Percentiles rank a stretch among this genome's conserved stretches.
These are phyloP conservation scores for Zygogramma bicolorata DNA, from an alignment of 2,888 invertebrate species.

Conservation along the genomic window DNA sequence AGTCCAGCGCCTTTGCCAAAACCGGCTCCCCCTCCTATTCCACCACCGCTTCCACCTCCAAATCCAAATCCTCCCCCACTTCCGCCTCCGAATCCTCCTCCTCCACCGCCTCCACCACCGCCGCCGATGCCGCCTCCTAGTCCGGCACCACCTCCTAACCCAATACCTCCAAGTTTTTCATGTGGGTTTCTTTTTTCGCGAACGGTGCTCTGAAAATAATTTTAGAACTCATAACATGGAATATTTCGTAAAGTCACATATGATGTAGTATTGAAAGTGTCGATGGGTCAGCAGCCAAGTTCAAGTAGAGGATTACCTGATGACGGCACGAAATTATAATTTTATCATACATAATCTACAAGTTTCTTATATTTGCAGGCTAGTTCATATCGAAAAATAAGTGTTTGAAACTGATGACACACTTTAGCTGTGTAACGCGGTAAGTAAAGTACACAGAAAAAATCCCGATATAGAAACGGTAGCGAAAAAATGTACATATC, in stretches of 20 bases:
- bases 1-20: not conserved
- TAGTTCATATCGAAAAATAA: too few species aligned
- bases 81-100: constrained; percentile 21
- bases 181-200: constrained; percentile 18
- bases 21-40: constrained; percentile 17
- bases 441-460: too few species aligned
- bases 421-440: too few species aligned
- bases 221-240: not conserved
- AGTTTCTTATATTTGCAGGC: too few species aligned
- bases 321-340: too few species aligned
- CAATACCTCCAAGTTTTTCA: not conserved
- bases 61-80: constrained; percentile 17
- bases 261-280: not conserved
- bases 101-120: constrained; percentile 12
- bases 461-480: too few species aligned
- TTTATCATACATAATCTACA: too few species aligned
- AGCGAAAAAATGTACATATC: too few species aligned
- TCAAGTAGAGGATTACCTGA: too few species aligned
- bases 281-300: too few species aligned
- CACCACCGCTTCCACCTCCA: constrained; percentile 11
- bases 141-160: not conserved
- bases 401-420: too few species aligned
- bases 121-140: constrained; percentile 1
- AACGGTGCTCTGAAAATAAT: constrained; percentile 1
- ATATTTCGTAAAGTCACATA: not conserved